These are phyloP conservation scores for Tokudaia tokunoshimensis DNA, from an alignment of 2,797 vertebrate species.

Conservation along the genomic window DNA sequence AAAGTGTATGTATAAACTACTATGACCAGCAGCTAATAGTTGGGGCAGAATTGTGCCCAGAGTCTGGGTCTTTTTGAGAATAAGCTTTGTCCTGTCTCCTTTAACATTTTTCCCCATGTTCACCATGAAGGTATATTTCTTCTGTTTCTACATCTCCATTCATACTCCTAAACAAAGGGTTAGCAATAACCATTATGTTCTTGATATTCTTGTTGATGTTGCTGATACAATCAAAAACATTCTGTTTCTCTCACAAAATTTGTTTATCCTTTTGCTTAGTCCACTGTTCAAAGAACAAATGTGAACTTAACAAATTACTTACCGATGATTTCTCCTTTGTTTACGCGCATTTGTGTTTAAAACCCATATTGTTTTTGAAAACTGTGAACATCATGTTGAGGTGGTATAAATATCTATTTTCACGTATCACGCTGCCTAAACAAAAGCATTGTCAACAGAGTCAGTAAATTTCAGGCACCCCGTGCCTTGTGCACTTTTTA, in stretches of 20 bases:
- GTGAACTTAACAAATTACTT: conserved; percentile 52
- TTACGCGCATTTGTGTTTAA: conserved; percentile 38
- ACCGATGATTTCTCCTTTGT: conserved; percentile 8
- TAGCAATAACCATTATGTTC: conserved; percentile 42
- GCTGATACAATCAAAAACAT: conserved; percentile 45
- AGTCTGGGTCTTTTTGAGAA: background rate
- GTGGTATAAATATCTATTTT: conserved; percentile 39
- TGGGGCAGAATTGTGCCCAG: background rate
- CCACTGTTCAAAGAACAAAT: conserved; percentile 51
- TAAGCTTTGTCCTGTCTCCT: background rate
- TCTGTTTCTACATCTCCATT: conserved; percentile 43
- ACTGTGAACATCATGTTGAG: conserved; percentile 48
- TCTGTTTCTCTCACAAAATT: conserved; percentile 30
- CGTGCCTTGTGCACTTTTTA: background rate
- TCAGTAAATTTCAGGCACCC: conserved; percentile 20
- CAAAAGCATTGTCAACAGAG: conserved; percentile 41
- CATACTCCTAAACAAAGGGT: background rate
- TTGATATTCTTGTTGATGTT: background rate
- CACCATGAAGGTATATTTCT: background rate
- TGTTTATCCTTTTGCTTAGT: conserved; percentile 51
- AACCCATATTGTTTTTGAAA: conserved; percentile 59
- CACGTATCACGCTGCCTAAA: conserved; percentile 1
- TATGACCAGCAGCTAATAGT: background rate
- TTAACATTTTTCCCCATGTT: background rate
- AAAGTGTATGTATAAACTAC: background rate